Evolutionary conservation across 2,888 invertebrate genomes (phyloP).

Genomic region (Andricus quercusramuli): DNA sequence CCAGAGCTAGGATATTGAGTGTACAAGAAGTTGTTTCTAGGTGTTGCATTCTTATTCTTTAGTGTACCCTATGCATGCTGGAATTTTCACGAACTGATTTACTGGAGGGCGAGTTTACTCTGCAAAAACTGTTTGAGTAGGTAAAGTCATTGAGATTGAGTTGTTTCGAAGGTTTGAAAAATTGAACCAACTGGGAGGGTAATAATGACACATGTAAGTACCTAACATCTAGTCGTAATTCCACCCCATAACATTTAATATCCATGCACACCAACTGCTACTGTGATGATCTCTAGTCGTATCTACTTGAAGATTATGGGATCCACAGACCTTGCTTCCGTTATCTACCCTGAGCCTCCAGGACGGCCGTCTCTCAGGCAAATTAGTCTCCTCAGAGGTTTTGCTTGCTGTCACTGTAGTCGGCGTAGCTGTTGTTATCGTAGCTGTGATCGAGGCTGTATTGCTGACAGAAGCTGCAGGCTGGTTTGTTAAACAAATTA

Average conservation of each 20-base stretch:
- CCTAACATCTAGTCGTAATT: constrained; percentile 60
- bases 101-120: not conserved
- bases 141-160: not conserved
- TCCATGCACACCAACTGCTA: constrained; percentile 71
- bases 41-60: constrained; percentile 3
- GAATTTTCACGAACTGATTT: not conserved
- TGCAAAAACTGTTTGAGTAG: not conserved
- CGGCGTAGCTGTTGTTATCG: constrained; percentile 81
- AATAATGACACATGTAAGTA: constrained; percentile 15
- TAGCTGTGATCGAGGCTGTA: constrained; percentile 80
- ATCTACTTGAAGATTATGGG: constrained; percentile 65
- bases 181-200: constrained; percentile 10
- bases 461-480: constrained; percentile 75
- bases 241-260: constrained; percentile 67
- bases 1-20: not conserved
- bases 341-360: constrained; percentile 95
- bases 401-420: constrained; percentile 79
- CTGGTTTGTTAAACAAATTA: constrained; percentile 70
- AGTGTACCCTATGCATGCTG: constrained; percentile 18
- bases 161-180: not conserved
- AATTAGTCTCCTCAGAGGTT: constrained; percentile 74
- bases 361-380: constrained; percentile 91
- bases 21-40: constrained; percentile 2
- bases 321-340: constrained; percentile 88
- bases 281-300: constrained; percentile 61